Conservation (phyloP, 2,888 invertebrate genomes). For the Empis livida region DNA sequence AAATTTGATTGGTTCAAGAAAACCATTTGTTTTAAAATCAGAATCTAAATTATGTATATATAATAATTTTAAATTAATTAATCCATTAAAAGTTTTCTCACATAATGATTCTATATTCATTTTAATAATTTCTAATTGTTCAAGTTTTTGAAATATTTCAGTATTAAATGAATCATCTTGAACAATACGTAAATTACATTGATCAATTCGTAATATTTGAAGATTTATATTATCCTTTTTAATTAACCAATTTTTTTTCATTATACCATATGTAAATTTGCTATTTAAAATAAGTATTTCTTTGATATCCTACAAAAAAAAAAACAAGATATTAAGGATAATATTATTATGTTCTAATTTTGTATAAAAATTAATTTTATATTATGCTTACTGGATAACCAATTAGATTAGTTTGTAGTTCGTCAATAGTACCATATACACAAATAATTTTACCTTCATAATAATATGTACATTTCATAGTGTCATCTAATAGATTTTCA, state of each 20-base stretch:
- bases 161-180: background rate
- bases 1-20: background rate
- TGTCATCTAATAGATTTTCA: too few species aligned
- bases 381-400: too few species aligned
- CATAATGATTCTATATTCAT: background rate
- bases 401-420: too few species aligned
- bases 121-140: background rate
- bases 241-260: background rate
- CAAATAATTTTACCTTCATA: too few species aligned
- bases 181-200: background rate
- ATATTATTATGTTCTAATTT: too few species aligned
- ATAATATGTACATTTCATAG: too few species aligned
- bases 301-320: too few species aligned
- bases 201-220: background rate
- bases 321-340: too few species aligned
- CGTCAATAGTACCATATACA: too few species aligned
- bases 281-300: slow-evolving; percentile 9
- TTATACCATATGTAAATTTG: slow-evolving; percentile 3
- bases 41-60: background rate
- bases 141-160: background rate
- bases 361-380: too few species aligned
- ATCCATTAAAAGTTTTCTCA: background rate
- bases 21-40: background rate
- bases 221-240: background rate
- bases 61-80: background rate